Evolutionary conservation across 2,797 vertebrate species (phyloP).

Genomic region (Typhlichthys eigenmanni): DNA sequence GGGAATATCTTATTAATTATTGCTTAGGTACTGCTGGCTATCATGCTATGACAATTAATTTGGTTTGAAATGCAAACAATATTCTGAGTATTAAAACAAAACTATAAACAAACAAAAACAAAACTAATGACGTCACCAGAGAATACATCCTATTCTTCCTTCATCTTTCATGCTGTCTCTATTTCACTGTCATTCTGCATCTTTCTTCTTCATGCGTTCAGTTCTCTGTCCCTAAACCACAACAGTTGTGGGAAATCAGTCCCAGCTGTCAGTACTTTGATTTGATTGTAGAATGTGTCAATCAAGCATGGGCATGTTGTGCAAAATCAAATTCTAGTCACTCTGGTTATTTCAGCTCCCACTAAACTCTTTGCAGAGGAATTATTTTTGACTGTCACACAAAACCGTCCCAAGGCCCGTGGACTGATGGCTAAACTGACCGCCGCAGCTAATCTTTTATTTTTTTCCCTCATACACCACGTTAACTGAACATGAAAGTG

Average conservation of each 20-base stretch:
- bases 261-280: slow-evolving; percentile 78
- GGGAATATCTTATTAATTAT: no score
- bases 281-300: slow-evolving; percentile 75
- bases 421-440: slow-evolving; percentile 52
- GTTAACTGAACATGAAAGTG: slow-evolving; percentile 58
- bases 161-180: slow-evolving; percentile 38
- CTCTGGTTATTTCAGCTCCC: slow-evolving; percentile 61
- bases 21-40: no score
- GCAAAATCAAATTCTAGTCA: slow-evolving; percentile 68
- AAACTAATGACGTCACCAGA: slow-evolving; percentile 45
- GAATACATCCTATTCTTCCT: slow-evolving; percentile 23
- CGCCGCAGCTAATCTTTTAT: slow-evolving; percentile 56
- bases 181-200: slow-evolving; percentile 47
- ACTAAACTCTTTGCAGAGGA: slow-evolving; percentile 40
- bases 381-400: slow-evolving; percentile 58
- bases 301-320: slow-evolving; percentile 64
- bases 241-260: slow-evolving; percentile 71
- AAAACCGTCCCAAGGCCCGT: slow-evolving; percentile 11
- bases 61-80: no score
- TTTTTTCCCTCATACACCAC: slow-evolving; percentile 24
- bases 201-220: slow-evolving; percentile 51
- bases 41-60: no score
- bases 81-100: slow-evolving; percentile 33
- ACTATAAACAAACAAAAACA: slow-evolving; percentile 57
- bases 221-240: slow-evolving; percentile 60